phyloP scores from a whole-genome alignment of 2,888 invertebrate genomes.

The Eretmocerus hayati region DNA sequence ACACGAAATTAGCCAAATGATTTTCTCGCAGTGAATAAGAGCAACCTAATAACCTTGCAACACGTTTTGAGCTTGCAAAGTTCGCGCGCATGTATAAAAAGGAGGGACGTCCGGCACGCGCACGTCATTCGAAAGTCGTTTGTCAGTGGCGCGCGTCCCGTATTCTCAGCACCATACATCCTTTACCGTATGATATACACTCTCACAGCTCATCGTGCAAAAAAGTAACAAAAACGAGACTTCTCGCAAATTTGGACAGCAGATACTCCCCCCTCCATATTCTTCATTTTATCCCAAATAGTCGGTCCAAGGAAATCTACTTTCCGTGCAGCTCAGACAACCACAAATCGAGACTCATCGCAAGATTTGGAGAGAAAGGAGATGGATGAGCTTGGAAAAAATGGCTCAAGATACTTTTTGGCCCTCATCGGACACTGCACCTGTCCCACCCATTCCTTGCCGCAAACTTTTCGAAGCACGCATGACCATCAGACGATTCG shows the following conservation, averaged over 20 bases:
- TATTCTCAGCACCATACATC: too few relatives aligned
- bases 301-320: constrained; percentile 20
- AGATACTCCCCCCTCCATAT: neutral
- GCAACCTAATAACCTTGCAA: too few relatives aligned
- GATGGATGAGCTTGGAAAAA: constrained; percentile 19
- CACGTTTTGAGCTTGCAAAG: too few relatives aligned
- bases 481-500: constrained; percentile 9
- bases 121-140: neutral
- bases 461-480: constrained; percentile 1
- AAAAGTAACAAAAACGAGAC: too few relatives aligned
- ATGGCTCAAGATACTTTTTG: constrained; percentile 24
- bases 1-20: too few relatives aligned
- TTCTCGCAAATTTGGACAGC: neutral
- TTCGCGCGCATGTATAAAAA: too few relatives aligned
- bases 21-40: too few relatives aligned
- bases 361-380: constrained; percentile 14
- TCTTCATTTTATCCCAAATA: too few relatives aligned
- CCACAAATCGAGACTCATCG: constrained; percentile 25
- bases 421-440: constrained; percentile 27
- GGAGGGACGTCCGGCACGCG: neutral
- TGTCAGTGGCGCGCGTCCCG: constrained; percentile 1
- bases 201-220: too few relatives aligned
- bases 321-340: constrained; percentile 6
- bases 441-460: constrained; percentile 18
- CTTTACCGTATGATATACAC: too few relatives aligned